These are phyloP conservation scores for Noctua comes DNA, from an alignment of 2,888 invertebrate species.

Conservation along the genomic window DNA sequence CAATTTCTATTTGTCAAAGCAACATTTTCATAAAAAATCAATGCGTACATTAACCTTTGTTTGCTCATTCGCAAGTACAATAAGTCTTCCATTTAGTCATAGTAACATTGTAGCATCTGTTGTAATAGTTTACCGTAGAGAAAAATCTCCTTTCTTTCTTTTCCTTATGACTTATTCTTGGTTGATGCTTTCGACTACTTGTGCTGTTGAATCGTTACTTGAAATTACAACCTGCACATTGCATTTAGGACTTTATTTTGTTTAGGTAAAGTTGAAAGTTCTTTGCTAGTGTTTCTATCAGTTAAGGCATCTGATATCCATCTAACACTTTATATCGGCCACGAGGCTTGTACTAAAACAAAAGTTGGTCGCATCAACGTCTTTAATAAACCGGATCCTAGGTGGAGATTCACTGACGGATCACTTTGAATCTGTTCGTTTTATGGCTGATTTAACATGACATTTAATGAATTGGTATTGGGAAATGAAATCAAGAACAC, in stretches of 20 bases:
- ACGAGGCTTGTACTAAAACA: constrained; percentile 79
- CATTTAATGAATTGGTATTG: constrained; percentile 57
- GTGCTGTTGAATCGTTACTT: constrained; percentile 23
- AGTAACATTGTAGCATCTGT: constrained; percentile 30
- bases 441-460: constrained; percentile 61
- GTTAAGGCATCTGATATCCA: constrained; percentile 56
- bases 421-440: constrained; percentile 63
- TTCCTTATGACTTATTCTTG: constrained; percentile 53
- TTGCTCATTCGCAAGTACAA: constrained; percentile 68
- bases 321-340: constrained; percentile 74
- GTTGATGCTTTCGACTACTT: constrained; percentile 32
- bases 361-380: constrained; percentile 82
- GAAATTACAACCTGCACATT: background rate
- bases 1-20: constrained; percentile 56
- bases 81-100: constrained; percentile 57
- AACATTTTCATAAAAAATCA: constrained; percentile 64
- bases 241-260: constrained; percentile 12
- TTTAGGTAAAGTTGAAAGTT: background rate
- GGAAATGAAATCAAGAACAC: constrained; percentile 48
- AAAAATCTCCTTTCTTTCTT: constrained; percentile 40
- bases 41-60: constrained; percentile 67
- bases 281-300: constrained; percentile 3
- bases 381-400: constrained; percentile 82
- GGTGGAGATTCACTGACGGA: constrained; percentile 80
- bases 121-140: constrained; percentile 15